Evolutionary conservation across 2,888 invertebrate genomes (phyloP).

Genomic region (Rambutsinella grinnellia): DNA sequence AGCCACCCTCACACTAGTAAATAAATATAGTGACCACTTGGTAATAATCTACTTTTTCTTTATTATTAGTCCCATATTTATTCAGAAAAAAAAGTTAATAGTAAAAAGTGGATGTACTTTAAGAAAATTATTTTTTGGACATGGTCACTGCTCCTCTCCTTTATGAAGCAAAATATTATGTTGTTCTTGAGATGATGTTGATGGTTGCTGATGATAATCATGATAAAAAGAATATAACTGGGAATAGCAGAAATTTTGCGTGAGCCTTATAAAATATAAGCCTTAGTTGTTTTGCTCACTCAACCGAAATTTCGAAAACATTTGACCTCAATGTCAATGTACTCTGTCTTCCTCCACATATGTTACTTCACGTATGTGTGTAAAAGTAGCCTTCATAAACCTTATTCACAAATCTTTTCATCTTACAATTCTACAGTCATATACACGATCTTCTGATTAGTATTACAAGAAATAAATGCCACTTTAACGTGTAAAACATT

Average conservation of each 20-base stretch:
- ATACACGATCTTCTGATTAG: neutral
- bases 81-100: neutral
- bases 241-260: constrained; percentile 55
- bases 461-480: neutral
- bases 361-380: neutral
- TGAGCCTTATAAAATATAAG: constrained; percentile 22
- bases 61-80: neutral
- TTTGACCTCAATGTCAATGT: constrained; percentile 58
- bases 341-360: constrained; percentile 47
- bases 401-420: neutral
- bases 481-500: neutral
- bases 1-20: constrained; percentile 31
- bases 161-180: constrained; percentile 11
- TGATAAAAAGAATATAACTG: constrained; percentile 54
- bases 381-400: neutral
- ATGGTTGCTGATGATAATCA: constrained; percentile 20
- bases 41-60: neutral
- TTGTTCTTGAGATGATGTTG: constrained; percentile 33
- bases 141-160: constrained; percentile 44
- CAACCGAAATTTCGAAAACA: constrained; percentile 54
- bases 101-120: neutral
- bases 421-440: neutral
- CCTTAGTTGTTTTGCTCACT: constrained; percentile 52
- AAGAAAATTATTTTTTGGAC: constrained; percentile 42
- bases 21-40: constrained; percentile 25